These are phyloP conservation scores for Holacanthella duospinosa DNA, from an alignment of 2,888 invertebrate species.

Conservation along the genomic window DNA sequence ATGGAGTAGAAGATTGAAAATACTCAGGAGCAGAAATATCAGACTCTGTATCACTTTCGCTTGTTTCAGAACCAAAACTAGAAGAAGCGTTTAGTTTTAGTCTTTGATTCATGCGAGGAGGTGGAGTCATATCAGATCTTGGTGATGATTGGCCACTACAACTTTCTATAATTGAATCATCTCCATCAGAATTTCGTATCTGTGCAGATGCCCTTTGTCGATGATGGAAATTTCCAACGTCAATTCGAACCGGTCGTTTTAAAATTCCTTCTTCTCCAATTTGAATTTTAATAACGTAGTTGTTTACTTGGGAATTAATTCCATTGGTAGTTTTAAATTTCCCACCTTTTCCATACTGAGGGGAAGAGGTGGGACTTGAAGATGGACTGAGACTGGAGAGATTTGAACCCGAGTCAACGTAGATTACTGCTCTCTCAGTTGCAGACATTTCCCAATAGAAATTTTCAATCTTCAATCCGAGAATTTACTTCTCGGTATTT, in stretches of 20 bases:
- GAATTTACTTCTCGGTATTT: no score
- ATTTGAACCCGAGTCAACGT: conserved; percentile 33
- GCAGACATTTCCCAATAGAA: conserved; percentile 15
- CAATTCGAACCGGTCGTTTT: conserved; percentile 33
- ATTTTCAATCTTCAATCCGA: no score
- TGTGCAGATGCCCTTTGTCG: not conserved
- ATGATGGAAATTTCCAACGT: conserved; percentile 18
- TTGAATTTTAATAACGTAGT: conserved; percentile 37
- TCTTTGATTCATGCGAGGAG: conserved; percentile 25
- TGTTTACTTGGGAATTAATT: no score
- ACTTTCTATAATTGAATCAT: conserved; percentile 7
- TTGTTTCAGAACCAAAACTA: conserved; percentile 34
- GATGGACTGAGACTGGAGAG: conserved; percentile 20
- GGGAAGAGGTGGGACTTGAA: not conserved
- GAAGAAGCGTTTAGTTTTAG: conserved; percentile 12
- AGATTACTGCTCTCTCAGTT: conserved; percentile 35
- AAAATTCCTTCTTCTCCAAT: conserved; percentile 36
- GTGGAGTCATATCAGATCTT: conserved; percentile 35
- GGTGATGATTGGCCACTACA: conserved; percentile 36
- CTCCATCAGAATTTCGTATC: conserved; percentile 25
- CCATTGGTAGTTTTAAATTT: conserved; percentile 5
- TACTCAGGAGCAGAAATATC: conserved; percentile 26
- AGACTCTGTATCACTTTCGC: conserved; percentile 37
- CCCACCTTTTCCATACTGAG: not conserved
- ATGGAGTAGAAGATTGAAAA: not conserved